A percentile compares a stretch with the other conserved stretches of the same genome.
These are phyloP conservation scores for Melieria omissa DNA, from an alignment of 2,888 invertebrate species.

Conservation along the genomic window DNA sequence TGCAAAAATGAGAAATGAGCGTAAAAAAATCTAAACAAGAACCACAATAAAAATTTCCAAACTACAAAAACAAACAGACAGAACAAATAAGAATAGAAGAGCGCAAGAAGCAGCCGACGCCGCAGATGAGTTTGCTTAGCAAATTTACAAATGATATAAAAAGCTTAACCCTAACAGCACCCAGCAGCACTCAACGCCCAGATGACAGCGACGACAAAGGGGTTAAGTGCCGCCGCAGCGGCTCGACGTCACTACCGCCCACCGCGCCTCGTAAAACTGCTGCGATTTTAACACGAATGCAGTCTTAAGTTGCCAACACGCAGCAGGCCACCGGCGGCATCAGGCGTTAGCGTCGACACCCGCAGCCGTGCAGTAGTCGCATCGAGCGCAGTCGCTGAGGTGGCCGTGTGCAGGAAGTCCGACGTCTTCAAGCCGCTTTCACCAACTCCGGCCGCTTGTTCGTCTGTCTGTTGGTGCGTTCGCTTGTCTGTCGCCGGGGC, in stretches of 20 bases:
- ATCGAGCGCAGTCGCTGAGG: too few relatives aligned
- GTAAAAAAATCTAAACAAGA: too few relatives aligned
- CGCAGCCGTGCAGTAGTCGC: neutral
- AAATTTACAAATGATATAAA: slow-evolving; percentile 42
- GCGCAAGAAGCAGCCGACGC: too few relatives aligned
- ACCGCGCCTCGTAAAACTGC: slow-evolving; percentile 43
- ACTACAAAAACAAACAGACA: too few relatives aligned
- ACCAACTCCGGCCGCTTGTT: slow-evolving; percentile 34
- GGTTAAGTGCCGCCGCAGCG: slow-evolving; percentile 48
- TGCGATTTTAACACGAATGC: slow-evolving; percentile 30
- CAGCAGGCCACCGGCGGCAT: slow-evolving; percentile 18
- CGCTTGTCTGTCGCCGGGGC: neutral
- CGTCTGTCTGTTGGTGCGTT: neutral
- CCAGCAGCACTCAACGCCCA: slow-evolving; percentile 54
- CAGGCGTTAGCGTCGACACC: too few relatives aligned
- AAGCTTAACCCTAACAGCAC: slow-evolving; percentile 61
- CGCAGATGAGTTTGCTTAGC: slow-evolving; percentile 30
- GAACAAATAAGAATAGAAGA: too few relatives aligned
- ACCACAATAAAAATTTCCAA: too few relatives aligned
- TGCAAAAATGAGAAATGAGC: neutral
- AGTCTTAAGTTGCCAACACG: slow-evolving; percentile 49
- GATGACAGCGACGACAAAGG: slow-evolving; percentile 50
- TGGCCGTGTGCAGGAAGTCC: neutral
- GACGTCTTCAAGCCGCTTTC: slow-evolving; percentile 22
- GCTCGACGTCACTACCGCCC: neutral